Evolutionary conservation across 2,797 vertebrate genomes (phyloP), one percentile per base, ranked within the genome.

Genomic region (Bufotes viridis): DNA sequence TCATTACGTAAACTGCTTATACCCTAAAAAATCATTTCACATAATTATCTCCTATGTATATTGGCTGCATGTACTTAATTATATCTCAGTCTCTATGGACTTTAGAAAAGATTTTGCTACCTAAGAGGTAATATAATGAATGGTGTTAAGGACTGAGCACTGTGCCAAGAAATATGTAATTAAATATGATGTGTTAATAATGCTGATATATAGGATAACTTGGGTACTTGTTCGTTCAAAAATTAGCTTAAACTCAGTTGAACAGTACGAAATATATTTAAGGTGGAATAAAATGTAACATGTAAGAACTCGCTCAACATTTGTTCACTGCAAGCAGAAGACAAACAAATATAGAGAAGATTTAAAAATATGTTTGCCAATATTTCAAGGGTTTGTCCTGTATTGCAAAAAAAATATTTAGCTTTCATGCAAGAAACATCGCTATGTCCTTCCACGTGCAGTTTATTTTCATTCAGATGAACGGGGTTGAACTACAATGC

Each of bases 21-120:
- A 49, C n/a, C 34, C 22, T 51, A 60, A 76, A 42, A 65, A 51
- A 65, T 20, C 2, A 4, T 81, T n/a, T 22, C 13, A 65, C 51
- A 24, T 49, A 49, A 81, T 65, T 81, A 65, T 67, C 80, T n/a
- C 20, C 34, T 51, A 81, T n/a, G n/a, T 24, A 63, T 81, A 65
- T 81, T 81, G 22, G 24, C 80, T 81, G 60, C 61, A 51, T 49
- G 67, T 9, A 60, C 22, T 58, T 49, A 81, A 65, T 81, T 81
- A 67, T 81, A 51, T 65, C 80, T 49, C 34, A 63, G 18, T n/a
- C 78, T 81, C 58, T n/a, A n/a, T 42, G 34, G 58, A n/a, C 79
- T 42, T 80, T 60, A n/a, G 9, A 81, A 63, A 81, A 65, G 80
- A 81, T 81, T 81, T 81, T 81, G 80, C 67, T 81, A 81, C 80